Evolutionary conservation across 1,140 invertebrate species (phyloP).

Genomic region (Cherax quadricarinatus): DNA sequence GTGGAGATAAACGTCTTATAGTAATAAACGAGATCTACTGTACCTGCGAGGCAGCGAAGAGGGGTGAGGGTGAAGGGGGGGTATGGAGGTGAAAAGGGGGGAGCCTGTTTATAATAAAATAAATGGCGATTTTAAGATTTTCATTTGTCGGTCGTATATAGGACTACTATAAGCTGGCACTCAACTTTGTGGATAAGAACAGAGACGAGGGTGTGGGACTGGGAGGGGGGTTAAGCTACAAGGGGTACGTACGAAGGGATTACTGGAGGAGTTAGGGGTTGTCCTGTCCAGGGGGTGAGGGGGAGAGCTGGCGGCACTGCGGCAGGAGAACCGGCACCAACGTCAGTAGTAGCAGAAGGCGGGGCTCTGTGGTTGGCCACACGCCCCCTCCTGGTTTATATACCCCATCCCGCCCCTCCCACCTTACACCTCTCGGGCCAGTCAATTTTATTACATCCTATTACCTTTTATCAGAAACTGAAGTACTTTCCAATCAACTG

Average conservation of each 20-base stretch:
- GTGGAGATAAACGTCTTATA: neutral
- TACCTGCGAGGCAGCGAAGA: neutral
- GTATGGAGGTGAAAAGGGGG: too few species aligned
- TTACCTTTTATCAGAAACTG: too few species aligned
- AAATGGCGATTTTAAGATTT: neutral
- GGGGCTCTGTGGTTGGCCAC: slow-evolving; percentile 6
- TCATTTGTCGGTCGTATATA: neutral
- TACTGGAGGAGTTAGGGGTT: neutral
- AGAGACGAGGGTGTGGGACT: neutral
- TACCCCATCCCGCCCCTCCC: slow-evolving; percentile 1
- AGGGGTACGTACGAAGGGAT: too few species aligned
- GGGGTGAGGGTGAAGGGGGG: neutral
- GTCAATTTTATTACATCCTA: too few species aligned
- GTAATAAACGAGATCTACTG: neutral
- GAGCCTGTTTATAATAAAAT: neutral
- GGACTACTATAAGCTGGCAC: neutral
- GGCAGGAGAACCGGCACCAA: slow-evolving; percentile 12
- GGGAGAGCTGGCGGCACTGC: neutral
- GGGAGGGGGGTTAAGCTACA: neutral
- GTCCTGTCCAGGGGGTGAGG: neutral
- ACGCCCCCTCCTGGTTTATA: slow-evolving; percentile 11
- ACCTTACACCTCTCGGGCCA: neutral
- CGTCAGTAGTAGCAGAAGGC: slow-evolving; percentile 15
- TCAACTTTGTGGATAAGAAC: neutral
- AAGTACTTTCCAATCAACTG: too few species aligned